phyloP scores from a whole-genome alignment of 37 sponge, comb jelly and placozoan genomes.

The Amphimedon queenslandica region DNA sequence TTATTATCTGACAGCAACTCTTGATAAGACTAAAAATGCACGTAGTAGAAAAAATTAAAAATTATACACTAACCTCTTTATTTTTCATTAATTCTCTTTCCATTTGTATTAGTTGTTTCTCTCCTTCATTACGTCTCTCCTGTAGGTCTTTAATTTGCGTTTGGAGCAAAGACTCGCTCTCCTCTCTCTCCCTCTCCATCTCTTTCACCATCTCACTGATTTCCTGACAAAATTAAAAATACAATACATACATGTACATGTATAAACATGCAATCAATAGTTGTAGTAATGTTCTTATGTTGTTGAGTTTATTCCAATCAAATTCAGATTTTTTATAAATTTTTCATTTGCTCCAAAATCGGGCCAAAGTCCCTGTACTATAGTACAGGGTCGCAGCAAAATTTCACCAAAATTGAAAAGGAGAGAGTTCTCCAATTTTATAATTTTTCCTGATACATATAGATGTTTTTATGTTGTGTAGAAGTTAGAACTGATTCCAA shows the following conservation, averaged over 20 bases:
- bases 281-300: too few species aligned
- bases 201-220: constrained; percentile 79
- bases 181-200: constrained; percentile 75
- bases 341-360: too few species aligned
- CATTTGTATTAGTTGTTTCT: not conserved
- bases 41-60: not conserved
- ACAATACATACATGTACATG: not conserved
- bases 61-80: constrained; percentile 6
- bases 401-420: too few species aligned
- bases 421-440: too few species aligned
- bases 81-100: not conserved
- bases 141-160: constrained; percentile 20
- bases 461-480: too few species aligned
- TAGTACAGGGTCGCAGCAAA: too few species aligned
- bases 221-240: constrained; percentile 5
- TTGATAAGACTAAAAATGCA: constrained; percentile 1
- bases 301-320: too few species aligned
- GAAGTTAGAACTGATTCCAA: too few species aligned
- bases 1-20: constrained; percentile 44
- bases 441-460: too few species aligned
- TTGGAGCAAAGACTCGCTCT: constrained; percentile 35
- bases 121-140: constrained; percentile 9
- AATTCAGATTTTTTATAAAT: too few species aligned
- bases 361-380: too few species aligned
- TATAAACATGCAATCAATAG: too few species aligned